Evolutionary conservation across 2,113 vertebrate genomes (phyloP).

Genomic region (Pyxicephalus adspersus): DNA sequence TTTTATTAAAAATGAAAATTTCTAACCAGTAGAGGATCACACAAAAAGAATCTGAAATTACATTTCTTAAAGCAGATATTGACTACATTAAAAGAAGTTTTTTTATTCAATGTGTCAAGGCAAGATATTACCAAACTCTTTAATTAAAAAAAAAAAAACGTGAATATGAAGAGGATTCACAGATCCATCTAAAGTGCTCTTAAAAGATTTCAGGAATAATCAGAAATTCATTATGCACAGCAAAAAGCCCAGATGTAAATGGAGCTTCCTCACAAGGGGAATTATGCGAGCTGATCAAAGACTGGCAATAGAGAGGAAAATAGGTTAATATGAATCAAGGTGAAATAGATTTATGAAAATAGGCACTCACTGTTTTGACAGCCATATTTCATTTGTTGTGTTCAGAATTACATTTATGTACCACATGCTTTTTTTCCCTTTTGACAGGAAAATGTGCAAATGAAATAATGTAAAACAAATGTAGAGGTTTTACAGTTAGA

Average conservation of each 20-base stretch:
- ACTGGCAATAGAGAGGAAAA: constrained; percentile 66
- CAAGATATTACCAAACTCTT: constrained; percentile 38
- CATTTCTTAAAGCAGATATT: constrained; percentile 28
- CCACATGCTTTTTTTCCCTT: constrained; percentile 41
- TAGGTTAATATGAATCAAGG: constrained; percentile 64
- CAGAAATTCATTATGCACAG: constrained; percentile 60
- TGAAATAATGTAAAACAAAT: constrained; percentile 8
- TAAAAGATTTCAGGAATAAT: constrained; percentile 56
- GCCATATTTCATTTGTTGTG: constrained; percentile 60
- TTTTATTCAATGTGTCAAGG: constrained; percentile 38
- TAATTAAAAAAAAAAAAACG: constrained; percentile 34
- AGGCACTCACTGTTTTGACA: constrained; percentile 59
- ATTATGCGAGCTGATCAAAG: constrained; percentile 60
- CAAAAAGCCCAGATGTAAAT: constrained; percentile 61
- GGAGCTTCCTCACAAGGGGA: constrained; percentile 60
- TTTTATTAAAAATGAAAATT: no score
- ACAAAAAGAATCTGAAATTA: constrained; percentile 18
- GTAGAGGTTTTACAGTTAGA: not conserved
- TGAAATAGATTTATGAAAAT: constrained; percentile 64
- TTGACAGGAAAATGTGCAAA: constrained; percentile 11
- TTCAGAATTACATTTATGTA: constrained; percentile 49
- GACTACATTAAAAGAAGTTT: constrained; percentile 37
- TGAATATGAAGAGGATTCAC: constrained; percentile 39
- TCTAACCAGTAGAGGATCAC: no score
- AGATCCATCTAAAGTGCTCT: constrained; percentile 51